phyloP scores from a whole-genome alignment of 2,888 invertebrate species.

The Orthonychiurus folsomi region DNA sequence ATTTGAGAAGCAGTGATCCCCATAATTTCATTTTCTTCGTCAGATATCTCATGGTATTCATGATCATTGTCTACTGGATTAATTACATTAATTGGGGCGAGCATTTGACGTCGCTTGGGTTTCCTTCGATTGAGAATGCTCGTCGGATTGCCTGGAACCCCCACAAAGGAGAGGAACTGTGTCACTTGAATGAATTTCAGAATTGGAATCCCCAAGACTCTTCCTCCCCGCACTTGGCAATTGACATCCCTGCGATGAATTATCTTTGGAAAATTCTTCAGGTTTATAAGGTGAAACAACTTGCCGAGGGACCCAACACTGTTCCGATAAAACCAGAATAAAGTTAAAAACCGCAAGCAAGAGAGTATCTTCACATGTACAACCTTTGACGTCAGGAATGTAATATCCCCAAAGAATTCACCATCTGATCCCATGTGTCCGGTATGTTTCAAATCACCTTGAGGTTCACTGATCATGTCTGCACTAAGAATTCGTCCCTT shows the following conservation, averaged over 20 bases:
- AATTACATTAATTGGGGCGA: not conserved
- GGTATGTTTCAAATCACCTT: constrained; percentile 93
- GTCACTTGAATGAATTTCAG: constrained; percentile 30
- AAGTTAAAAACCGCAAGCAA: not conserved
- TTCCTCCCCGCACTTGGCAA: not conserved
- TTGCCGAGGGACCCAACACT: constrained; percentile 40
- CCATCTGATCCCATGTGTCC: constrained; percentile 94
- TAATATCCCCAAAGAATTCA: constrained; percentile 90
- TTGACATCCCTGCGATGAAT: not conserved
- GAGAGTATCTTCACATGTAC: not conserved
- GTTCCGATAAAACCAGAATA: not conserved
- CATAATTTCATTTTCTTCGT: constrained; percentile 55
- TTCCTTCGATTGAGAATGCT: not conserved
- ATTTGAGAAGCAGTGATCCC: constrained; percentile 12
- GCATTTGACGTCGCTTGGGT: not conserved
- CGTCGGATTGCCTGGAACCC: not conserved
- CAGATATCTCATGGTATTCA: constrained; percentile 75
- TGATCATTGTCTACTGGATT: constrained; percentile 48
- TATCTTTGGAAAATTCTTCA: constrained; percentile 17
- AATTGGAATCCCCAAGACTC: constrained; percentile 8
- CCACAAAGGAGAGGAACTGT: constrained; percentile 34
- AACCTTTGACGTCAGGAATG: constrained; percentile 51
- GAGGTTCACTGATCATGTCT: constrained; percentile 93
- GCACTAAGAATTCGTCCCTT: constrained; percentile 60
- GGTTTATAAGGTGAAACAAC: constrained; percentile 40